phyloP scores from a whole-genome alignment of 2,797 vertebrate genomes.

The Silurus aristotelis region DNA sequence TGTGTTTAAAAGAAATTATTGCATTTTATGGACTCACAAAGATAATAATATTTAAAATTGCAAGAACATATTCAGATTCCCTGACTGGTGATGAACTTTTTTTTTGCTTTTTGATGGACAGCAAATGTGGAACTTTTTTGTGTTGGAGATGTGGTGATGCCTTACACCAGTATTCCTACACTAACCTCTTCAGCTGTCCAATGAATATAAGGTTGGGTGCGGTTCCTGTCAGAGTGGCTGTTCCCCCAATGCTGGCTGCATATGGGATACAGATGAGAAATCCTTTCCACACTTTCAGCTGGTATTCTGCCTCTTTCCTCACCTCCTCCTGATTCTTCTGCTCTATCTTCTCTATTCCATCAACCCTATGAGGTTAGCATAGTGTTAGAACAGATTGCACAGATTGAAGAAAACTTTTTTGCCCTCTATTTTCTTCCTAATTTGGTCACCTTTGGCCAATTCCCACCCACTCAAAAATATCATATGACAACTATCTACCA shows the following conservation, averaged over 20 bases:
- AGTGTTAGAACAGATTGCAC: neutral
- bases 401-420: neutral
- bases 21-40: neutral
- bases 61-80: neutral
- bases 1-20: neutral
- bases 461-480: neutral
- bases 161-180: neutral
- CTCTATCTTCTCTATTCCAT: conserved; percentile 71
- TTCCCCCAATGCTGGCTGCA: conserved; percentile 93
- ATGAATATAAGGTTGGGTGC: conserved; percentile 95
- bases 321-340: conserved; percentile 69
- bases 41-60: neutral
- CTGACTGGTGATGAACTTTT: neutral
- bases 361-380: conserved; percentile 72
- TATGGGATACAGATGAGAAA: conserved; percentile 97
- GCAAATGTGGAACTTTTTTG: neutral
- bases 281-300: conserved; percentile 93
- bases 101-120: neutral
- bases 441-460: neutral
- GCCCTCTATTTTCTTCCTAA: neutral
- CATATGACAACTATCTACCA: neutral
- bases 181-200: conserved; percentile 92
- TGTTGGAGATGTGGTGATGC: neutral
- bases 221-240: conserved; percentile 91
- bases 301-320: conserved; percentile 79